phyloP scores from a whole-genome alignment of 2,113 vertebrate species.

The Cygnus atratus region DNA sequence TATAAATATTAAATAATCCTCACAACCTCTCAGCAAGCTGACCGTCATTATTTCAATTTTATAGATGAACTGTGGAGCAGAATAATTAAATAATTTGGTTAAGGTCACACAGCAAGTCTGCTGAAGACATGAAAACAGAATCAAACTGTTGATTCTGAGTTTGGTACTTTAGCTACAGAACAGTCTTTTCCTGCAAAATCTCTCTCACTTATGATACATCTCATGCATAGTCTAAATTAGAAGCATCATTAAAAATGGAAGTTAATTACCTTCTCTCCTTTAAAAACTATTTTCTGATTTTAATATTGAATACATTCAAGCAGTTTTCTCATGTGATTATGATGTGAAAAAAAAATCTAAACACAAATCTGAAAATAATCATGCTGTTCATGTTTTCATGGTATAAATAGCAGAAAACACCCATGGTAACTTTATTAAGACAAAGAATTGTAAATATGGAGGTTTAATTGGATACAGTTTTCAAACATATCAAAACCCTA shows the following conservation, averaged over 20 bases:
- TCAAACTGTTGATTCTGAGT: background rate
- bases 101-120: background rate
- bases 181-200: background rate
- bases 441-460: background rate
- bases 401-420: background rate
- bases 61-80: background rate
- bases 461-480: background rate
- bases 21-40: background rate
- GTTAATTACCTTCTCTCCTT: constrained; percentile 27
- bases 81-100: background rate
- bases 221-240: constrained; percentile 12
- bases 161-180: background rate
- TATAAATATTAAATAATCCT: constrained; percentile 13
- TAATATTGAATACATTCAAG: background rate
- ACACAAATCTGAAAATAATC: constrained; percentile 33
- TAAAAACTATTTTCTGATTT: constrained; percentile 20
- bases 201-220: background rate
- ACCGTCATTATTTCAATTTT: background rate
- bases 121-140: background rate
- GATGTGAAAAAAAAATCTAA: background rate
- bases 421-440: constrained; percentile 7
- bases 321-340: background rate
- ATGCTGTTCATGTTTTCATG: background rate
- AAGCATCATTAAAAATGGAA: constrained; percentile 22
- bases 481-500: background rate